These are phyloP conservation scores for Sesamia nonagrioides DNA, from an alignment of 1,140 invertebrate genomes.

Conservation along the genomic window DNA sequence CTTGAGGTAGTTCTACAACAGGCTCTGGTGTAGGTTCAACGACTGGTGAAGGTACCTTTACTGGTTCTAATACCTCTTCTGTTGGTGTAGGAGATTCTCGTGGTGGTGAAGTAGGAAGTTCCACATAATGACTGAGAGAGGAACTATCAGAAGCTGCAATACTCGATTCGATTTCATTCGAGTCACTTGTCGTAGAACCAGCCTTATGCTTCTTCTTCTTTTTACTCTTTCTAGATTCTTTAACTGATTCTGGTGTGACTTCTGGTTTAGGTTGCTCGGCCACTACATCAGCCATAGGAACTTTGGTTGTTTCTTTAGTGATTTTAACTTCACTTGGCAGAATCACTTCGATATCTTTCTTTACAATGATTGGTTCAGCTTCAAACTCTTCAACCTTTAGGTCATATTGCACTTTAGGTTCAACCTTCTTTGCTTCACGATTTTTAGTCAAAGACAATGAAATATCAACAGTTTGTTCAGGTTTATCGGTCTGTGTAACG, in stretches of 20 bases:
- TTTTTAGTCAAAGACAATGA: slow-evolving; percentile 71
- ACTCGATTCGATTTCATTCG: slow-evolving; percentile 67
- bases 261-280: slow-evolving; percentile 47
- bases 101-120: slow-evolving; percentile 70
- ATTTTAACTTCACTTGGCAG: slow-evolving; percentile 72
- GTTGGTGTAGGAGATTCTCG: slow-evolving; percentile 78
- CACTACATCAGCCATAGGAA: slow-evolving; percentile 25
- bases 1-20: background rate
- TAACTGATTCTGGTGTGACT: slow-evolving; percentile 56
- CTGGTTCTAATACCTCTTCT: slow-evolving; percentile 59
- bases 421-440: slow-evolving; percentile 55
- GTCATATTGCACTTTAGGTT: slow-evolving; percentile 73
- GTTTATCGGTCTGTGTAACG: slow-evolving; percentile 46
- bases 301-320: slow-evolving; percentile 58
- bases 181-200: slow-evolving; percentile 60
- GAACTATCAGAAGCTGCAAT: slow-evolving; percentile 76
- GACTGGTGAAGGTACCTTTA: slow-evolving; percentile 4
- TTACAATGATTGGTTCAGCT: slow-evolving; percentile 62
- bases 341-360: slow-evolving; percentile 73
- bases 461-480: slow-evolving; percentile 71
- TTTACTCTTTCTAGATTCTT: slow-evolving; percentile 66
- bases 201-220: slow-evolving; percentile 71
- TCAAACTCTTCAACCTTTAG: slow-evolving; percentile 71
- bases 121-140: slow-evolving; percentile 78
- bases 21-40: slow-evolving; percentile 1